phyloP scores from a whole-genome alignment of 2,113 vertebrate genomes.

The Marmota monax region DNA sequence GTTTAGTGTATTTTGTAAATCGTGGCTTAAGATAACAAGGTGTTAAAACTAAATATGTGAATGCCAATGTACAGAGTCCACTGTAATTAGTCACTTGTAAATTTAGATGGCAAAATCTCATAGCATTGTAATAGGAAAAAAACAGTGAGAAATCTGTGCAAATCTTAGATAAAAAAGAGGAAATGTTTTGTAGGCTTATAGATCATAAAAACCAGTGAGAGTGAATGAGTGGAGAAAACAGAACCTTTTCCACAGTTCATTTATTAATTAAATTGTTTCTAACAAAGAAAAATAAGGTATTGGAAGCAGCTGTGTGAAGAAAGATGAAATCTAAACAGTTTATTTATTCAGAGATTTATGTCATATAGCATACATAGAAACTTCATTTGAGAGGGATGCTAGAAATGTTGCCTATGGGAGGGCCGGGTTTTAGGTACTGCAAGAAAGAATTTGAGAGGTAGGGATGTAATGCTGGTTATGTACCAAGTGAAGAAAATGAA shows the following conservation, averaged over 20 bases:
- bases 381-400: not conserved
- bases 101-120: not conserved
- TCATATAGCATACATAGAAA: too few species aligned
- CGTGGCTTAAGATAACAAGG: not conserved
- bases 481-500: not conserved
- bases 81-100: not conserved
- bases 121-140: not conserved
- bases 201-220: not conserved
- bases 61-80: not conserved
- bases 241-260: not conserved
- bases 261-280: not conserved
- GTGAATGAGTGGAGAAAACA: too few species aligned
- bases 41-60: not conserved
- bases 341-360: not conserved
- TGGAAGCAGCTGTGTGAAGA: not conserved
- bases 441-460: not conserved
- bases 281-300: not conserved
- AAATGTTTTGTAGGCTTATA: not conserved
- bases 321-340: not conserved
- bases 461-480: not conserved
- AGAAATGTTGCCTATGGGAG: not conserved
- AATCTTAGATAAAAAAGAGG: not conserved
- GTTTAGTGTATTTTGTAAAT: not conserved
- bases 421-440: not conserved
- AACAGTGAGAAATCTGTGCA: not conserved